A percentile compares a stretch with the other conserved stretches of the same genome.
These are phyloP conservation scores for Dioctria rufipes DNA, from an alignment of 2,888 invertebrate species.

Conservation along the genomic window DNA sequence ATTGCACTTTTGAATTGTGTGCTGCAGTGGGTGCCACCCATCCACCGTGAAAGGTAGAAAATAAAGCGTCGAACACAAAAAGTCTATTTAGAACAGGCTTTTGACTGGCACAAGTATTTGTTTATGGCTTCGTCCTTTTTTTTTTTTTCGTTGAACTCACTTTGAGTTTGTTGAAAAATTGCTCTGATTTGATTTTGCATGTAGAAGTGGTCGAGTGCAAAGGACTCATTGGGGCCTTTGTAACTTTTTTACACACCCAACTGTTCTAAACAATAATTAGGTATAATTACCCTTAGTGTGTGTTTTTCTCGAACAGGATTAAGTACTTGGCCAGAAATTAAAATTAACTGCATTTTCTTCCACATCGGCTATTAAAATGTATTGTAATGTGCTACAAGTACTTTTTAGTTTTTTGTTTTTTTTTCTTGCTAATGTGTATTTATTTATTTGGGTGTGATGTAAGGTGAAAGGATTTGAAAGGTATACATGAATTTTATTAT, in stretches of 20 bases:
- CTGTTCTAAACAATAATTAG: slow-evolving; percentile 39
- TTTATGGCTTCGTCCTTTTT: slow-evolving; percentile 43
- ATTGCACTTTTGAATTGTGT: slow-evolving; percentile 53
- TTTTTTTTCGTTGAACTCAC: background rate
- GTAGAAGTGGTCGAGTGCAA: slow-evolving; percentile 29
- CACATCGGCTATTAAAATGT: slow-evolving; percentile 9
- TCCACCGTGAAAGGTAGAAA: slow-evolving; percentile 33
- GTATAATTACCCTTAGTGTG: slow-evolving; percentile 25
- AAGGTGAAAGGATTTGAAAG: too few relatives aligned
- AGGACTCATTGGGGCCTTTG: slow-evolving; percentile 22
- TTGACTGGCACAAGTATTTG: slow-evolving; percentile 50
- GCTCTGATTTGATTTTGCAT: slow-evolving; percentile 4
- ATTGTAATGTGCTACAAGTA: slow-evolving; percentile 11
- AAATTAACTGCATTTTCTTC: slow-evolving; percentile 33
- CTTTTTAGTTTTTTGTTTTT: background rate
- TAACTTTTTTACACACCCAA: slow-evolving; percentile 25
- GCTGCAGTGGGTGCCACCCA: slow-evolving; percentile 47
- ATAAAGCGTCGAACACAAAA: slow-evolving; percentile 48
- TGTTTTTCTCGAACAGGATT: slow-evolving; percentile 16
- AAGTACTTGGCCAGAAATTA: slow-evolving; percentile 29
- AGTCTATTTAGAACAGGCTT: slow-evolving; percentile 50
- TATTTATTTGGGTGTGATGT: too few relatives aligned
- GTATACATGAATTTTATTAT: too few relatives aligned
- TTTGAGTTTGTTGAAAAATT: background rate
- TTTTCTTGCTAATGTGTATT: background rate